A percentile compares a stretch with the other conserved stretches of the same genome.
phyloP scores from a whole-genome alignment of 2,113 vertebrate species.

The Spermophilus dauricus region DNA sequence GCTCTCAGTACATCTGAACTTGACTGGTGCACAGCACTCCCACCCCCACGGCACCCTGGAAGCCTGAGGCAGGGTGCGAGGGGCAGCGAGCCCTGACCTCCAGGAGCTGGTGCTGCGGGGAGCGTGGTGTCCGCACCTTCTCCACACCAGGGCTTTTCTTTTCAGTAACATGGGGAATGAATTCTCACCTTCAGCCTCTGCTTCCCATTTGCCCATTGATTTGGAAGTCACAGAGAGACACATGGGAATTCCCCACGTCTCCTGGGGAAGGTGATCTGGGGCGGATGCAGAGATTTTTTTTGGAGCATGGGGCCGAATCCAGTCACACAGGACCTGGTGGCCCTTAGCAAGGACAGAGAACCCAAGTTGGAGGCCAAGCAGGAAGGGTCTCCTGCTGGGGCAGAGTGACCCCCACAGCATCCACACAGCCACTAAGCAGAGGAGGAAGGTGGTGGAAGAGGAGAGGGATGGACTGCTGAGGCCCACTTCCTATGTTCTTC shows the following conservation, averaged over 20 bases:
- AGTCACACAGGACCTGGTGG: background rate
- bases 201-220: background rate
- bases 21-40: background rate
- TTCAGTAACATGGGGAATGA: background rate
- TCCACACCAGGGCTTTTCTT: background rate
- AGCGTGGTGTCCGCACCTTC: background rate
- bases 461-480: fast-evolving
- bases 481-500: background rate
- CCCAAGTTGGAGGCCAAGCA: fast-evolving
- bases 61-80: background rate
- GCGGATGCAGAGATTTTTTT: background rate
- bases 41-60: background rate
- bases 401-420: background rate
- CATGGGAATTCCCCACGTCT: background rate
- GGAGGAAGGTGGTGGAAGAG: fast-evolving
- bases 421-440: fast-evolving
- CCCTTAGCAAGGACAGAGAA: fast-evolving
- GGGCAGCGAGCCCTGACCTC: background rate
- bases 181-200: background rate
- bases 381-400: fast-evolving
- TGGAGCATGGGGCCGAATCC: background rate
- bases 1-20: background rate
- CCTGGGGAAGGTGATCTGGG: background rate
- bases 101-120: background rate
- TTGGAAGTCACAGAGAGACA: background rate